These are phyloP conservation scores for Melanostoma scalare DNA, from an alignment of 2,888 invertebrate genomes.

Conservation along the genomic window DNA sequence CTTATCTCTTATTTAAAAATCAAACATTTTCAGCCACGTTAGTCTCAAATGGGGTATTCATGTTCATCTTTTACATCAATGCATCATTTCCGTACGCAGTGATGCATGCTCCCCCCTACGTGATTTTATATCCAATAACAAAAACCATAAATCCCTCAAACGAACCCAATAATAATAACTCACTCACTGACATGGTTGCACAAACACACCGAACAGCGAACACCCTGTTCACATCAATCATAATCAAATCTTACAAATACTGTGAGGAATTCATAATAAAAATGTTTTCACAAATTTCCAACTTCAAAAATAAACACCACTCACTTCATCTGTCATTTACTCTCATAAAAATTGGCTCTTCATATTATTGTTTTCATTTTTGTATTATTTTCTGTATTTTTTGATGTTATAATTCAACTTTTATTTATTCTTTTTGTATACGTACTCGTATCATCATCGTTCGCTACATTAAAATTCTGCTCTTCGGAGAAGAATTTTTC, in stretches of 20 bases:
- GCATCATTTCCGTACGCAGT: slow-evolving; percentile 22
- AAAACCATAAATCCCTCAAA: slow-evolving; percentile 35
- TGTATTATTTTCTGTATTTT: background rate
- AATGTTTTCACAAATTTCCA: slow-evolving; percentile 68
- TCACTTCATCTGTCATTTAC: slow-evolving; percentile 62
- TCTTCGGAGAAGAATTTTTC: slow-evolving; percentile 9
- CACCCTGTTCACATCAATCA: slow-evolving; percentile 56
- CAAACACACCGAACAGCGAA: slow-evolving; percentile 1
- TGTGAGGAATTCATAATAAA: slow-evolving; percentile 53
- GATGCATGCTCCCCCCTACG: slow-evolving; percentile 23
- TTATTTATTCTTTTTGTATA: slow-evolving; percentile 17
- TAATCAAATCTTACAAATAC: slow-evolving; percentile 47
- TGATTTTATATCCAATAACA: slow-evolving; percentile 37
- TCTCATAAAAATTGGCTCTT: slow-evolving; percentile 33
- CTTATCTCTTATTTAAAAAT: too few relatives aligned
- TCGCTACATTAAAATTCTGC: slow-evolving; percentile 28
- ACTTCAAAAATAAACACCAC: slow-evolving; percentile 65
- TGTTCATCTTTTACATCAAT: background rate
- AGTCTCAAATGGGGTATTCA: too few relatives aligned
- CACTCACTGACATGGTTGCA: slow-evolving; percentile 16
- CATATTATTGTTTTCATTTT: slow-evolving; percentile 5
- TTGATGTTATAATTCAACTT: slow-evolving; percentile 16
- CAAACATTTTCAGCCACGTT: too few relatives aligned
- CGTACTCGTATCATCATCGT: slow-evolving; percentile 12
- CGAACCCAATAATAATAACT: slow-evolving; percentile 32